Evolutionary conservation across 2,797 vertebrate species (phyloP).

Genomic region (Sciurus carolinensis): DNA sequence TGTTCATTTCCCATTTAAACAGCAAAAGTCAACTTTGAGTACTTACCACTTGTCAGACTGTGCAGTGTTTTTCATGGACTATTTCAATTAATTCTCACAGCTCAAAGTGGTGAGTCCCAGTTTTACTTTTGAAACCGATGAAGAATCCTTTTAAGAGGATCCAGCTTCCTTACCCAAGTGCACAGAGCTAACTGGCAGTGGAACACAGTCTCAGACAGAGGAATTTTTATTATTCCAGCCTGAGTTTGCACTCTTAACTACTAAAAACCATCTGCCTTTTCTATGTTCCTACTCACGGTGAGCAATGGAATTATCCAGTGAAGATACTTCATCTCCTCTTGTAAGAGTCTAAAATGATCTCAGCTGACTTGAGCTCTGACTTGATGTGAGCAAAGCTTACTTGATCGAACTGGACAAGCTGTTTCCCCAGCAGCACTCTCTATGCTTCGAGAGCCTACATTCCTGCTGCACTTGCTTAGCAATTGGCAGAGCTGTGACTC

Average conservation of each 20-base stretch:
- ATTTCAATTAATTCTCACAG: constrained; percentile 42
- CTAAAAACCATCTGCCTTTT: background rate
- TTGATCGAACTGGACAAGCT: constrained; percentile 70
- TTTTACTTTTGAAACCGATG: constrained; percentile 43
- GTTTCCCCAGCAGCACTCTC: background rate
- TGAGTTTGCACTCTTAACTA: background rate
- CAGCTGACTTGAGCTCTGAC: constrained; percentile 55
- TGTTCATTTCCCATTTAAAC: constrained; percentile 1
- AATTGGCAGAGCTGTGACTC: constrained; percentile 76
- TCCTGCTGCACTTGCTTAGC: constrained; percentile 63
- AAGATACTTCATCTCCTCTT: constrained; percentile 30
- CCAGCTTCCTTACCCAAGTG: background rate
- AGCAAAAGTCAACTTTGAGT: background rate
- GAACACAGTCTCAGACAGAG: background rate
- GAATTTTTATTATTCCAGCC: background rate
- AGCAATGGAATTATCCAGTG: constrained; percentile 45
- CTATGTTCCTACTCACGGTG: background rate
- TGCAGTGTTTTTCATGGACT: background rate
- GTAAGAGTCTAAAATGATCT: constrained; percentile 42
- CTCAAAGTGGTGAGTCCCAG: background rate
- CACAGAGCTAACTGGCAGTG: constrained; percentile 25
- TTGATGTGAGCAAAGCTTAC: constrained; percentile 60
- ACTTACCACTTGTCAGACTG: background rate
- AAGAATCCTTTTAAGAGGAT: constrained; percentile 12
- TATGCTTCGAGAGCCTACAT: background rate